Conservation (phyloP, 37 sponge, comb jelly and placozoan genomes). For the Corticium candelabrum region DNA sequence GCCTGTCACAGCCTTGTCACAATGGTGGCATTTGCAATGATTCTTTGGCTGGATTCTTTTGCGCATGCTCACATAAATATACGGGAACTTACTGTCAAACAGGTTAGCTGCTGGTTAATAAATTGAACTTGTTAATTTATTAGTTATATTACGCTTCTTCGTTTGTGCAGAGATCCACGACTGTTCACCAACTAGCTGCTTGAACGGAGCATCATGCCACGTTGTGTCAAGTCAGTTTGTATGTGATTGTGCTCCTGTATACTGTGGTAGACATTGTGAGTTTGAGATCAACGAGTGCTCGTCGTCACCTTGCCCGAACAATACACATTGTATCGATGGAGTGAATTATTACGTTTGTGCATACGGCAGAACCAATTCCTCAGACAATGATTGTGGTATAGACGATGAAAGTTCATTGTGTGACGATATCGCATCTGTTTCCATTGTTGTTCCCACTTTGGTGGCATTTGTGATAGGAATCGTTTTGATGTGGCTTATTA, state of each 20-base stretch:
- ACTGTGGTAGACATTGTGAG: neutral
- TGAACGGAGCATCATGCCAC: neutral
- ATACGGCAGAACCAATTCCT: no score
- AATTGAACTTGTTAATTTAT: no score
- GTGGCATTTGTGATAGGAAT: no score
- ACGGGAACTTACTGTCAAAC: neutral
- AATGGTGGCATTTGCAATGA: neutral
- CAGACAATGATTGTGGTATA: no score
- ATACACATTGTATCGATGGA: no score
- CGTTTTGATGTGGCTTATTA: no score
- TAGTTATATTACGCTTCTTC: no score
- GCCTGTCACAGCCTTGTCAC: neutral
- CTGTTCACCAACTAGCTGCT: neutral
- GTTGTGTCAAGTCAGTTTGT: neutral
- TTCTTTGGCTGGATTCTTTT: neutral
- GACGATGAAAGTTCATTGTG: no score
- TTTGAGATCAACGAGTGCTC: neutral
- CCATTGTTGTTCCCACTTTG: no score
- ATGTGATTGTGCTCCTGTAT: neutral
- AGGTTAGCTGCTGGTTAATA: no score
- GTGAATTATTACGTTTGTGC: no score
- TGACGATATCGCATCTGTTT: no score
- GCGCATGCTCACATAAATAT: neutral
- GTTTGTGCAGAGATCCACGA: neutral
- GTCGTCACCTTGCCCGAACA: neutral